A percentile compares a stretch with the other conserved stretches of the same genome.
These are phyloP conservation scores for Dinomys branickii DNA, from an alignment of 2,113 vertebrate genomes.

Conservation along the genomic window DNA sequence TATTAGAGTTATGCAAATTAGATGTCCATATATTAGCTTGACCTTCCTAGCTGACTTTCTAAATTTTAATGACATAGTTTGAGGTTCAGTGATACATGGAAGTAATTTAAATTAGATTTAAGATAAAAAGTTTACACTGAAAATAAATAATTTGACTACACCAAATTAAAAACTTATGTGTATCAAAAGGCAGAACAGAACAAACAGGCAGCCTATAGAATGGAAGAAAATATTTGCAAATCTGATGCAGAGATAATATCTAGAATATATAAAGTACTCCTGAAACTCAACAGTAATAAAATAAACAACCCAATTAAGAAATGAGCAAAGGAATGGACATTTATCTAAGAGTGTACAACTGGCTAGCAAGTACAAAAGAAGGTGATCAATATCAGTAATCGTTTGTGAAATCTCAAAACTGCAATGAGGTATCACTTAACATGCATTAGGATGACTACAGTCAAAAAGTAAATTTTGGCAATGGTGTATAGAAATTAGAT, in stretches of 20 bases:
- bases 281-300: neutral
- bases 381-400: neutral
- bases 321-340: neutral
- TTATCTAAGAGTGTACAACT: neutral
- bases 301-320: neutral
- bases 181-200: neutral
- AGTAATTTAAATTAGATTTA: neutral
- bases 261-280: neutral
- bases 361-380: neutral
- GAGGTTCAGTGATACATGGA: slow-evolving; percentile 13
- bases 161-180: neutral
- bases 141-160: neutral
- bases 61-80: neutral
- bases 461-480: neutral
- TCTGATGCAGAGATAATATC: neutral
- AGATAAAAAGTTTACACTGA: slow-evolving; percentile 10
- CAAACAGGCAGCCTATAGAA: neutral
- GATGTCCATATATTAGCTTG: neutral
- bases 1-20: neutral
- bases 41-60: neutral
- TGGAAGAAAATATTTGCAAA: slow-evolving; percentile 18
- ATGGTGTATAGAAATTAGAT: slow-evolving; percentile 2
- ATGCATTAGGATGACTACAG: neutral
- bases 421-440: neutral
- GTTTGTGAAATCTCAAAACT: slow-evolving; percentile 12